Evolutionary conservation across 35 echinoderm and acorn worm genomes (phyloP).

Genomic region (Lytechinus pictus): DNA sequence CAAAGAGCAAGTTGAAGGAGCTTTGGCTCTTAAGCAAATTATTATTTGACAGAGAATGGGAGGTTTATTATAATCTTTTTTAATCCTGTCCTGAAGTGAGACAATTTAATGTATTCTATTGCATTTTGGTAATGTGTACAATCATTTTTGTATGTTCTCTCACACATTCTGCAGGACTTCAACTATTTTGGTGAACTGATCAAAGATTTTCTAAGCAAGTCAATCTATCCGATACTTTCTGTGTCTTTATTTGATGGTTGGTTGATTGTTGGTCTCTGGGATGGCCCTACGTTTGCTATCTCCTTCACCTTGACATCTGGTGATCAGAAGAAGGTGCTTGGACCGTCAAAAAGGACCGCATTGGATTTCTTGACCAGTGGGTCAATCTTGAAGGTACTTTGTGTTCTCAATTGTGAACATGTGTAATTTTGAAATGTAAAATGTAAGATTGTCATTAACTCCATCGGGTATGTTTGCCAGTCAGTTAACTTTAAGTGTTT

Average conservation of each 20-base stretch:
- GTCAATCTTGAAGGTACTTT: neutral
- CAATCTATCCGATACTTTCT: neutral
- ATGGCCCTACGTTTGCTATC: neutral
- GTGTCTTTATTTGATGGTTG: neutral
- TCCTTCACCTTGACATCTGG: neutral
- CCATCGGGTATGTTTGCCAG: neutral
- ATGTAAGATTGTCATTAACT: neutral
- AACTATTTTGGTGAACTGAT: constrained; percentile 2
- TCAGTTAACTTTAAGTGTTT: neutral
- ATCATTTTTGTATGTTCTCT: neutral
- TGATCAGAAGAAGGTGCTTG: neutral
- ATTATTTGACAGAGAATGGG: too few species aligned
- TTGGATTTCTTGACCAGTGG: neutral
- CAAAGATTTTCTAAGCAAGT: neutral
- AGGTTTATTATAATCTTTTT: too few species aligned
- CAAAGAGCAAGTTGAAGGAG: too few species aligned
- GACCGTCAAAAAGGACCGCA: neutral
- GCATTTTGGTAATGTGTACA: neutral
- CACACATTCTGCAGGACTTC: neutral
- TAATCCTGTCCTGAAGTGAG: neutral
- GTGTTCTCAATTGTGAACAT: neutral
- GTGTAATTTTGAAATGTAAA: neutral
- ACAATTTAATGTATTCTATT: neutral
- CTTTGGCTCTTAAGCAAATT: too few species aligned
- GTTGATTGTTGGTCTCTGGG: neutral